Percentiles rank a stretch among this genome's conserved stretches.
Evolutionary conservation across 2,797 vertebrate genomes (phyloP).

Genomic region (Notoglanidium macrostoma): DNA sequence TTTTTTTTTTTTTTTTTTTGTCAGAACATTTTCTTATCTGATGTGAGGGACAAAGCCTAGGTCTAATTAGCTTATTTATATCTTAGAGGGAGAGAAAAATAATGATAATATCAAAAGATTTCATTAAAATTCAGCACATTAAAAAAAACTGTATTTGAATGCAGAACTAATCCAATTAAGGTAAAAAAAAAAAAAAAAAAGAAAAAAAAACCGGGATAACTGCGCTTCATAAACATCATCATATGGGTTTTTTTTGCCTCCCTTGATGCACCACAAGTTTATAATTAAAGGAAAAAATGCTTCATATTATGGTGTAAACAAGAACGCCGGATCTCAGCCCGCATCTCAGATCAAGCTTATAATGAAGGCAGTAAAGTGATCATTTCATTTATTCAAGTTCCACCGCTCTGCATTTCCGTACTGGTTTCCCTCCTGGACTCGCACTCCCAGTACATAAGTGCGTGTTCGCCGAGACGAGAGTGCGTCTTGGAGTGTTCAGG

Average conservation of each 20-base stretch:
- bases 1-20: background rate
- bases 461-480: background rate
- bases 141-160: slow-evolving; percentile 66
- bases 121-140: slow-evolving; percentile 73
- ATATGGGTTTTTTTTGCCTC: slow-evolving; percentile 51
- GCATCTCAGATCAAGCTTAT: background rate
- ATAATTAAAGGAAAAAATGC: background rate
- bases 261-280: slow-evolving; percentile 21
- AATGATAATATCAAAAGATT: slow-evolving; percentile 63
- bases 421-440: background rate
- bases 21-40: slow-evolving; percentile 12
- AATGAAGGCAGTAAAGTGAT: background rate
- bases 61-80: slow-evolving; percentile 76
- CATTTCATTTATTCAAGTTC: background rate
- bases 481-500: background rate
- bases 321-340: background rate
- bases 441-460: background rate
- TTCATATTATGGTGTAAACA: slow-evolving; percentile 13
- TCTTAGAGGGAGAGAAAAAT: slow-evolving; percentile 59
- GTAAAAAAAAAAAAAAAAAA: slow-evolving; percentile 62
- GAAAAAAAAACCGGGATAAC: slow-evolving; percentile 69
- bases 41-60: background rate
- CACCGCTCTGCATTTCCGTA: background rate
- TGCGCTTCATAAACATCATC: slow-evolving; percentile 65
- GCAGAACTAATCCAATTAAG: slow-evolving; percentile 69